Conservation (phyloP, 1,140 invertebrate genomes). For the Tenebrio molitor region DNA sequence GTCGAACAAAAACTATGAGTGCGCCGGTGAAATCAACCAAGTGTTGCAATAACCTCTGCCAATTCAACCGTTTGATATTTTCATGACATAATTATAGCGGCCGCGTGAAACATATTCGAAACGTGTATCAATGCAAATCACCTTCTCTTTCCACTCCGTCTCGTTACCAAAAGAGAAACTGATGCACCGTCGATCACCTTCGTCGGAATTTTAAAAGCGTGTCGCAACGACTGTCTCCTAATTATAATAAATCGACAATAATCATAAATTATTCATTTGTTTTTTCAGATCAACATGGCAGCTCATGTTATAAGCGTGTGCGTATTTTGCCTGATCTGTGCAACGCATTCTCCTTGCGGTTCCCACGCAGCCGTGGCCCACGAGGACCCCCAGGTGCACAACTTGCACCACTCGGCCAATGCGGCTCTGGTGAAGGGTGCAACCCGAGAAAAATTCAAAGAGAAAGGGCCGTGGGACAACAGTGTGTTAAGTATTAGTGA, state of each 20-base stretch:
- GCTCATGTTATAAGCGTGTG: conserved; percentile 80
- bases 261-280: background rate
- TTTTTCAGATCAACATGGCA: conserved; percentile 64
- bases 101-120: no score
- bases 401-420: conserved; percentile 56
- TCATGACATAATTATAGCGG: no score
- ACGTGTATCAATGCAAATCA: no score
- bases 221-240: background rate
- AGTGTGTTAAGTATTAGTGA: conserved; percentile 31
- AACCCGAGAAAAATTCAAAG: conserved; percentile 46
- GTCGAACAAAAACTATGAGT: no score
- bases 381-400: conserved; percentile 51
- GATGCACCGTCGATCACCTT: no score
- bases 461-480: conserved; percentile 30
- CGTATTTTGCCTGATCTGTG: conserved; percentile 83
- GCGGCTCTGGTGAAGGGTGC: conserved; percentile 23
- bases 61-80: no score
- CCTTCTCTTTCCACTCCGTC: no score
- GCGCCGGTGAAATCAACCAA: no score
- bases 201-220: no score
- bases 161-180: no score
- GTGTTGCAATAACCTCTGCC: no score
- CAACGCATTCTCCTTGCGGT: conserved; percentile 78
- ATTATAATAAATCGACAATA: conserved; percentile 6
- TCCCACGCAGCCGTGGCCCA: conserved; percentile 70